Percentiles rank a stretch among this genome's conserved stretches.
These are phyloP conservation scores for Drosophila nr. perissopoda DNA, from an alignment of 2,888 invertebrate genomes.

Conservation along the genomic window DNA sequence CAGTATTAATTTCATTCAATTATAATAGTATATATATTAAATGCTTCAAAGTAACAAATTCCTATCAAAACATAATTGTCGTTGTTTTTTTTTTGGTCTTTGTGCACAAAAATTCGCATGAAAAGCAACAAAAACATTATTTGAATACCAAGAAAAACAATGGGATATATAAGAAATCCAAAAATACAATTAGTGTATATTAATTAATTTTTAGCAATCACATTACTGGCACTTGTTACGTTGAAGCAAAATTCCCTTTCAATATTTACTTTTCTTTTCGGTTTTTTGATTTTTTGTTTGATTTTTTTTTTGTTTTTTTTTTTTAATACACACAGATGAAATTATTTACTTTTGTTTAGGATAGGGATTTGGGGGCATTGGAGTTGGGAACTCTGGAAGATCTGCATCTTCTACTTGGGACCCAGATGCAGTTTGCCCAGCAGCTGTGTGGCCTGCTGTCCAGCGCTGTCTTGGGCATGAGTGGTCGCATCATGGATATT, in stretches of 20 bases:
- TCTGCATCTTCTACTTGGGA: constrained; percentile 44
- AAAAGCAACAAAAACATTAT: background rate
- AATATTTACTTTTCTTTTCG: constrained; percentile 10
- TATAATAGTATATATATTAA: constrained; percentile 46
- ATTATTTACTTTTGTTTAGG: constrained; percentile 44
- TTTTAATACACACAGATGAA: constrained; percentile 51
- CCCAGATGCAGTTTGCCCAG: constrained; percentile 84
- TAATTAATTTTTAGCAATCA: constrained; percentile 71
- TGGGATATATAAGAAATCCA: constrained; percentile 33
- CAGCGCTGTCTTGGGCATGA: constrained; percentile 82
- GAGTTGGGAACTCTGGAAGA: background rate
- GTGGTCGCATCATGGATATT: constrained; percentile 81
- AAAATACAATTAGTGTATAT: constrained; percentile 52
- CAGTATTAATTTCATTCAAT: constrained; percentile 41
- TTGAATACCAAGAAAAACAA: constrained; percentile 17
- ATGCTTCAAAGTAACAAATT: constrained; percentile 69
- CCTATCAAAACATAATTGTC: constrained; percentile 12
- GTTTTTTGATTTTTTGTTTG: constrained; percentile 3
- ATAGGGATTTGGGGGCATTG: constrained; percentile 1
- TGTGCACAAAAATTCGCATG: constrained; percentile 49
- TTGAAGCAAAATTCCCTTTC: constrained; percentile 67
- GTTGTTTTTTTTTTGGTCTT: background rate
- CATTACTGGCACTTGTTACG: constrained; percentile 79
- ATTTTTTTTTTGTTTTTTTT: constrained; percentile 14
- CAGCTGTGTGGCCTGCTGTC: constrained; percentile 82